phyloP scores from a whole-genome alignment of 2,113 vertebrate genomes.

The Podarcis raffonei region DNA sequence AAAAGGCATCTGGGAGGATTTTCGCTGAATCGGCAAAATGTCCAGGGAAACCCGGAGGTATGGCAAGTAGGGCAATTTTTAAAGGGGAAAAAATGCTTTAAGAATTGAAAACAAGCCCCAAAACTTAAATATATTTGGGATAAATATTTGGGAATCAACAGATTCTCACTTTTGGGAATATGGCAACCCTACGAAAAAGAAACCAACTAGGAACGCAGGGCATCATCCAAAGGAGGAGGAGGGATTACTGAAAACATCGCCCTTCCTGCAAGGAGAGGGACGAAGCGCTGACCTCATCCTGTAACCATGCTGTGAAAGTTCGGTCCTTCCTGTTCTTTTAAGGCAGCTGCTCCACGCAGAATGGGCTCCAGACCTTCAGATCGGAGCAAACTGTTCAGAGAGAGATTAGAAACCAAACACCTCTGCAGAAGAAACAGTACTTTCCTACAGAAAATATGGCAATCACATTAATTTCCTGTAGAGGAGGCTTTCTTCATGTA shows the following conservation, averaged over 20 bases:
- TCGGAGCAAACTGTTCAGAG: neutral
- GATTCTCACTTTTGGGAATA: neutral
- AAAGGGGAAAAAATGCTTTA: no score
- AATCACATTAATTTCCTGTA: conserved; percentile 1
- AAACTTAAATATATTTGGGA: neutral
- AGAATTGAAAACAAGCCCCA: neutral
- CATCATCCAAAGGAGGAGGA: neutral
- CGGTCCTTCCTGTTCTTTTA: conserved; percentile 5
- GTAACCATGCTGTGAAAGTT: neutral
- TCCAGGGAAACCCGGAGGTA: no score
- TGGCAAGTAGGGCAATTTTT: no score
- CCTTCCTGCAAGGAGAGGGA: neutral
- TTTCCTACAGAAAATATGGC: conserved; percentile 1
- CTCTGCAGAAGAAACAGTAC: neutral
- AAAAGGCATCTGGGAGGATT: no score
- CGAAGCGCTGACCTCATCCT: conserved; percentile 38
- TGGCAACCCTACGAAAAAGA: neutral
- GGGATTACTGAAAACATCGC: neutral
- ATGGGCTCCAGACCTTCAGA: neutral
- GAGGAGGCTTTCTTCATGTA: neutral
- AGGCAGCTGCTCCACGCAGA: neutral
- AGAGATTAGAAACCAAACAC: neutral
- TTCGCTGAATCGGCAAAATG: no score
- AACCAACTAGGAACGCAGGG: neutral
- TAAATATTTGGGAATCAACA: neutral